These are phyloP conservation scores for Sarcophaga variegata DNA, from an alignment of 2,888 invertebrate genomes.

Conservation along the genomic window DNA sequence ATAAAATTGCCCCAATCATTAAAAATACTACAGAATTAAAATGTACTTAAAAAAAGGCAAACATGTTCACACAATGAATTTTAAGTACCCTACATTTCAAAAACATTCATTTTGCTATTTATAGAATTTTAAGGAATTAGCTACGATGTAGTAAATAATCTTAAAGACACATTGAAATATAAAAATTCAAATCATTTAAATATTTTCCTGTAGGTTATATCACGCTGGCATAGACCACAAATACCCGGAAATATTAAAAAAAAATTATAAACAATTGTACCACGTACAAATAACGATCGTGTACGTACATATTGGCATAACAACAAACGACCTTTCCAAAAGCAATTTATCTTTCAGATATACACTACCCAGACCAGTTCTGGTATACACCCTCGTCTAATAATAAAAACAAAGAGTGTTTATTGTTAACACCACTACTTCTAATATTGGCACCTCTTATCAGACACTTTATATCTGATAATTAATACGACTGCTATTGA, in stretches of 20 bases:
- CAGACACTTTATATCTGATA: slow-evolving; percentile 31
- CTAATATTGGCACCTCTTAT: slow-evolving; percentile 1
- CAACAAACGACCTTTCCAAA: slow-evolving; percentile 10
- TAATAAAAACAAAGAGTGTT: not conserved
- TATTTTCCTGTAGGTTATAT: not conserved
- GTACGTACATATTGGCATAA: slow-evolving; percentile 2
- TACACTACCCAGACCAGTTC: not conserved
- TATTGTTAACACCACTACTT: not conserved
- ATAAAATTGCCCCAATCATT: not conserved
- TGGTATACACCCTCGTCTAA: not conserved
- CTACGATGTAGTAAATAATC: no score
- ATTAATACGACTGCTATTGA: slow-evolving; percentile 8
- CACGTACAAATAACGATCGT: not conserved
- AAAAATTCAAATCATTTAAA: not conserved
- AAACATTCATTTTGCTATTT: no score
- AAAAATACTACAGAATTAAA: not conserved
- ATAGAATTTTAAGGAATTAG: no score
- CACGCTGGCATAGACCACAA: not conserved
- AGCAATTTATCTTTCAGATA: slow-evolving; percentile 17
- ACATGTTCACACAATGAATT: not conserved
- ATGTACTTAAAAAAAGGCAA: not conserved
- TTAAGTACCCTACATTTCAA: not conserved
- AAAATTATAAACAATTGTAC: not conserved
- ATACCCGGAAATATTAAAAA: not conserved
- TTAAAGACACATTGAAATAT: no score